Base-by-base conservation (phyloP, 2,888 invertebrate species). In the Pimpla rufipes region DNA sequence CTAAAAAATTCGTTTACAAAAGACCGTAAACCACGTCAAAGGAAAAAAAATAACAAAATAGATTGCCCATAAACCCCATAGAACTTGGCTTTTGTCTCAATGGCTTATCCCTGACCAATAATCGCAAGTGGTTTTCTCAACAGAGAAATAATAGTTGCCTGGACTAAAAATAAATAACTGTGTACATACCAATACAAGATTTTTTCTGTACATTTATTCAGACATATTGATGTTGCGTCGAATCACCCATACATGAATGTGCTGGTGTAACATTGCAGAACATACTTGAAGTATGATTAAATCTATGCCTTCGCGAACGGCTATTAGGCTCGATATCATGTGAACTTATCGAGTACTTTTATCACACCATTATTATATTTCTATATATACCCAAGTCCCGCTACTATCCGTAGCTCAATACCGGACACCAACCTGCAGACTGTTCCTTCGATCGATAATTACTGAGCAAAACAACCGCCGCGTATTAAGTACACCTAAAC, bases 281-380 rank as follows among this genome's bases (percentile, higher is more conserved):
- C 0, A 52, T 52, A 52, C 55, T 23, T 23, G 40, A 42, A 42
- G 21, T 18, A 21, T 42, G 18, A 45, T 16, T 67, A 10, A 29
- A 47, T 45, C 45, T n/a, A 47, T 45, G 47, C 66, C 42, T 29
- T 47, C 21, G 66, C 45, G 66, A 67, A 67, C 45, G 47, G 18
- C 23, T 29, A 67, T 67, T 45, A 29, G 47, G n/a, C 16, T 67
- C 47, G 29, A 67, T 67, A 45, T 45, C 47, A 5, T 29, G 67
- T 16, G 1, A 50, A 47, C 47, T 47, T 29, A 50, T 67, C 67
- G 16, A 35, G 59, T 6, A 45, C n/a, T 29, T 11, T 67, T 35
- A 67, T 67, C 47, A 47, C 10, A 23, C 10, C 7, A 35, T 16
- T 45, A 67, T 45, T 67, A 67, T 29, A 16, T 45, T 42, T 40